phyloP scores from a whole-genome alignment of 2,888 invertebrate species.

The Pimpla rufipes region DNA sequence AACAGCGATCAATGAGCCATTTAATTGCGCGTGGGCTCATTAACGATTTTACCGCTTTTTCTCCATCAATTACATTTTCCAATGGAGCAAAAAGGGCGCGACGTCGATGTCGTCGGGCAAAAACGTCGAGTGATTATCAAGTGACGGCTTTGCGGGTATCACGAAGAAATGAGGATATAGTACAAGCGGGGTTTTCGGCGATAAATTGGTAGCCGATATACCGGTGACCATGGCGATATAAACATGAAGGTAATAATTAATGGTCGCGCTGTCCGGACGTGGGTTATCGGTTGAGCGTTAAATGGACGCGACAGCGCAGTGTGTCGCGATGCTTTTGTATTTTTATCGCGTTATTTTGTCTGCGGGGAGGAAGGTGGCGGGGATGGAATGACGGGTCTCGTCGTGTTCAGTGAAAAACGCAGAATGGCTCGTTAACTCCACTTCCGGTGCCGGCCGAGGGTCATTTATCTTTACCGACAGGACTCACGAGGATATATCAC shows the following conservation, averaged over 20 bases:
- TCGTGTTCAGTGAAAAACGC: conserved; percentile 56
- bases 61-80: conserved; percentile 6
- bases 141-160: neutral
- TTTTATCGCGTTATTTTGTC: conserved; percentile 49
- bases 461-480: conserved; percentile 71
- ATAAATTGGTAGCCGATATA: conserved; percentile 12
- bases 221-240: neutral
- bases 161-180: neutral
- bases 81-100: neutral
- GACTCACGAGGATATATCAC: conserved; percentile 53
- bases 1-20: conserved; percentile 15
- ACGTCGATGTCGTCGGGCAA: neutral
- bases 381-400: conserved; percentile 11
- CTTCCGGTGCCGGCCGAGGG: conserved; percentile 58
- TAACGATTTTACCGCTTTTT: conserved; percentile 4
- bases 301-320: neutral
- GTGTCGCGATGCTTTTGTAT: conserved; percentile 21
- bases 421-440: conserved; percentile 69
- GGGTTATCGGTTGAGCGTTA: conserved; percentile 29
- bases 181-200: neutral
- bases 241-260: conserved; percentile 12
- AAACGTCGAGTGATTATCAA: neutral
- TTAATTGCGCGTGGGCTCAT: neutral
- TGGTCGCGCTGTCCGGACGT: neutral
- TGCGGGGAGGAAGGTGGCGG: neutral